Conservation (phyloP, 2,113 vertebrate species). For the Seriola aureovittata region DNA sequence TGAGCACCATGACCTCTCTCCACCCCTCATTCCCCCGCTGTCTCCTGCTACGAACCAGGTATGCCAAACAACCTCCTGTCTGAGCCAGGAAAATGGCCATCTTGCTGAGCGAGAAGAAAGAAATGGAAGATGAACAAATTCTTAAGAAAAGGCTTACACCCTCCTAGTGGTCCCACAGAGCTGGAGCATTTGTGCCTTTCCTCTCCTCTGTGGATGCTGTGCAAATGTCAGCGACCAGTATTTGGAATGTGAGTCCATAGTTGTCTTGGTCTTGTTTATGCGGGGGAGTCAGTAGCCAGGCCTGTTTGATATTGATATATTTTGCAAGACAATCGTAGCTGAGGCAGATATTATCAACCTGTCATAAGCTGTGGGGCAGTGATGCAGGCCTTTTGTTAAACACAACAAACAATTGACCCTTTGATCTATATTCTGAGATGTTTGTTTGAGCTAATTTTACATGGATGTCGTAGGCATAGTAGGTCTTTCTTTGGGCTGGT, state of each 20-base stretch:
- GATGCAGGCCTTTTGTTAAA: constrained; percentile 1
- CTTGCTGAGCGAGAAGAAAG: constrained; percentile 59
- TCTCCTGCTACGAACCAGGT: constrained; percentile 68
- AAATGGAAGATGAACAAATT: constrained; percentile 65
- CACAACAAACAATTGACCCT: constrained; percentile 6
- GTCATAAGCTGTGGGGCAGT: constrained; percentile 13
- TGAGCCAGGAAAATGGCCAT: constrained; percentile 63
- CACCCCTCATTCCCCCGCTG: constrained; percentile 48
- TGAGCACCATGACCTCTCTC: constrained; percentile 62
- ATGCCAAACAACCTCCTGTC: constrained; percentile 65
- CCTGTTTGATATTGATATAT: constrained; percentile 64
- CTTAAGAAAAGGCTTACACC: constrained; percentile 55
- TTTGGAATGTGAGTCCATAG: constrained; percentile 63
- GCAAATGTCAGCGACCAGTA: constrained; percentile 74
- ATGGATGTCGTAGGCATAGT: not conserved
- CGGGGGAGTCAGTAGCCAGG: constrained; percentile 18
- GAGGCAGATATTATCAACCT: constrained; percentile 51
- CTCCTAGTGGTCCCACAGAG: constrained; percentile 51
- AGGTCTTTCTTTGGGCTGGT: not conserved
- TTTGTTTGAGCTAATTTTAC: constrained; percentile 26
- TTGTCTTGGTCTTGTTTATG: constrained; percentile 65
- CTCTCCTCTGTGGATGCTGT: constrained; percentile 56
- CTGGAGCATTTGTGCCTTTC: constrained; percentile 60
- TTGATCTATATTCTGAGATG: constrained; percentile 1
- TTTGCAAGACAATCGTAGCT: constrained; percentile 40